Base-by-base conservation (phyloP, 2,888 invertebrate genomes). In the Dicyrtoma fusca region DNA sequence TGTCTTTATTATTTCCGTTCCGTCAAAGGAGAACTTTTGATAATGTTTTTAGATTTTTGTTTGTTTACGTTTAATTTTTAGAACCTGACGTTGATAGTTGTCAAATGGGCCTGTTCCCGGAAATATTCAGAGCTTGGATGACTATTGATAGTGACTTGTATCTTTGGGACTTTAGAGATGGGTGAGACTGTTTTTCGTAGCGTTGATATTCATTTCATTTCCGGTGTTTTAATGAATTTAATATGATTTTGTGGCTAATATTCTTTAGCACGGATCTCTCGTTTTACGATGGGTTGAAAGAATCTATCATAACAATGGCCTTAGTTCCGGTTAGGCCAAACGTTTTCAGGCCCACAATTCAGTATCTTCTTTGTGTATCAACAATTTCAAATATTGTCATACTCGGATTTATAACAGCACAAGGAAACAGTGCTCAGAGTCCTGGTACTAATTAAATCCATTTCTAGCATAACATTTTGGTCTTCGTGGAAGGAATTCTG, bases 71-170 rank as follows among this genome's bases (percentile, higher is more conserved):
- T 13, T 3, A 14, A 19, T 68, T 69, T 64, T 1, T 59, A 74
- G 76, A 73, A 47, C 72, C 72, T 2, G 75, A 75, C 26, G 66
- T 63, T 51, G 72, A 59, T 23, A 69, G 68, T 14, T 78, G 77
- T 57, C 75, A 76, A 19, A 97, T 98, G 95, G 99, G 99, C 2
- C 86, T 99, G 10, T 97, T 99, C 85, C 92, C 97, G 72, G 96
- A 95, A 84, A 96, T 99, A 79, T 92, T 91, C 69, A 87, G 98
- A 82, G 97, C 97, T 0, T 99, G 97, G 97, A 86, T 99, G 70
- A 94, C 96, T 5, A 94, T 99, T 80, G 99, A 99, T 83, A 96
- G 95, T 81, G 96, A 97, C 85, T 92, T 99, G 80, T 99, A 96
- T 86, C 89, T 97, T 47, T 99, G 99, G 99, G 93, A 95, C 26